Evolutionary conservation across 2,113 vertebrate genomes (phyloP), one percentile per base, ranked within the genome.

Genomic region (Tachysurus fulvidraco): DNA sequence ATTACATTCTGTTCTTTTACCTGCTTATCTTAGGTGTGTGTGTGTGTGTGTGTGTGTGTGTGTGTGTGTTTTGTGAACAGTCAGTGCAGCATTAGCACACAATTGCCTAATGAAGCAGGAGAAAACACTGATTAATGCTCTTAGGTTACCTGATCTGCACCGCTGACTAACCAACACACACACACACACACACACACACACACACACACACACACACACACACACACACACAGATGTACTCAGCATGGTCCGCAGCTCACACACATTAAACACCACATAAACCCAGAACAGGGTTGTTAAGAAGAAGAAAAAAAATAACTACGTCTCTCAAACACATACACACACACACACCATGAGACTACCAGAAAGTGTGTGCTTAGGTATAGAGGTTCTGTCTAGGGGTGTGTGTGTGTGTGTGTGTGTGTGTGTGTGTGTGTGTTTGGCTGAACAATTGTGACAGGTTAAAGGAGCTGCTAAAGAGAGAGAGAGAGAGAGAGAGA

Each of bases 81-180:
- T 60, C 60, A 14, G 44, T 62, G 84, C 30, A 77, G 76, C n/a
- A 78, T 78, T 44, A 79, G 76, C 46, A 76, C 23, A 76, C 71
- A 60, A 59, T 73, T 36, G 81, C 14, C 55, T 86, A 89, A 89
- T 86, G 88, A 89, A 82, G 85, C 82, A 76, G 60, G 73, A 67
- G 55, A 87, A 89, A 86, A 82, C 46, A 81, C 28, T 84, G 83
- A 89, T 85, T 87, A 57, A 36, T 81, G 59, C 60, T 82, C 69
- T 82, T 28, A 57, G 64, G 80, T 89, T 81, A 87, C 85, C 76
- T 81, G 74, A 74, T 88, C 64, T 80, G 78, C 59, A 83, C 60
- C n/a, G 83, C 71, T 59, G 14, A 57, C 79, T 41, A 59, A 69
- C 81, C 64, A 55, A 76, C 77, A 54, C 65, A 69, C 67, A 79